A percentile compares a stretch with the other conserved stretches of the same genome.
Evolutionary conservation across 2,113 vertebrate species (phyloP).

Genomic region (Paraplagusia blochii): DNA sequence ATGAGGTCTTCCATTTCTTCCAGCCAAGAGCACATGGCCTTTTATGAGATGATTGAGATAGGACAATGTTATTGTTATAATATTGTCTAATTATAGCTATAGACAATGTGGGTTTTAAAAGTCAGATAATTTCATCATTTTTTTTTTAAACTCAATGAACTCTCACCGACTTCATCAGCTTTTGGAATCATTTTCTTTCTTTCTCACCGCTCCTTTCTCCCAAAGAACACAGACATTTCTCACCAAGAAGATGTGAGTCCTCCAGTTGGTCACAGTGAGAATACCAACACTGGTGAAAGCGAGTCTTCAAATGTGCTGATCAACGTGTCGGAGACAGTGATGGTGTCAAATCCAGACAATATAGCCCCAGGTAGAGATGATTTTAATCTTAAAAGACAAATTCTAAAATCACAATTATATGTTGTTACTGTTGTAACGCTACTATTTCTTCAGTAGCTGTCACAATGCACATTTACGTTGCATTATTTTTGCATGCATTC

Average conservation of each 20-base stretch:
- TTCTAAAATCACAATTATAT: no score
- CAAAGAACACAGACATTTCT: slow-evolving; percentile 43
- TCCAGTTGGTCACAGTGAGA: slow-evolving; percentile 57
- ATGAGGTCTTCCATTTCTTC: slow-evolving; percentile 16
- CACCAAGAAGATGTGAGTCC: slow-evolving; percentile 65
- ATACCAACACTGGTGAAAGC: slow-evolving; percentile 57
- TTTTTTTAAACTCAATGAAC: neutral
- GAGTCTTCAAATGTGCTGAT: slow-evolving; percentile 72
- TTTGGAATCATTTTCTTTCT: neutral
- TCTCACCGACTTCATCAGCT: neutral
- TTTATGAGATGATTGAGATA: slow-evolving; percentile 16
- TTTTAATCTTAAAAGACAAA: slow-evolving; percentile 9
- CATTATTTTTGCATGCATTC: no score
- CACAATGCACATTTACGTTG: no score
- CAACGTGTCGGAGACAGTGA: slow-evolving; percentile 74
- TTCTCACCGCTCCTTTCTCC: slow-evolving; percentile 1
- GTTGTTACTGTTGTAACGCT: no score
- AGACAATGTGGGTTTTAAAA: no score
- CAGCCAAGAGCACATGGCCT: slow-evolving; percentile 25
- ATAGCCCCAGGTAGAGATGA: slow-evolving; percentile 86
- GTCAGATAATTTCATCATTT: slow-evolving; percentile 1
- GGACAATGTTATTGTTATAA: no score
- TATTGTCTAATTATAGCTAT: no score
- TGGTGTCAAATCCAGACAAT: slow-evolving; percentile 79
- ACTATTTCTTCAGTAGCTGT: no score